Percentiles rank a stretch among this genome's conserved stretches.
Evolutionary conservation across 2,113 vertebrate genomes (phyloP).

Genomic region (Meleagris gallopavo): DNA sequence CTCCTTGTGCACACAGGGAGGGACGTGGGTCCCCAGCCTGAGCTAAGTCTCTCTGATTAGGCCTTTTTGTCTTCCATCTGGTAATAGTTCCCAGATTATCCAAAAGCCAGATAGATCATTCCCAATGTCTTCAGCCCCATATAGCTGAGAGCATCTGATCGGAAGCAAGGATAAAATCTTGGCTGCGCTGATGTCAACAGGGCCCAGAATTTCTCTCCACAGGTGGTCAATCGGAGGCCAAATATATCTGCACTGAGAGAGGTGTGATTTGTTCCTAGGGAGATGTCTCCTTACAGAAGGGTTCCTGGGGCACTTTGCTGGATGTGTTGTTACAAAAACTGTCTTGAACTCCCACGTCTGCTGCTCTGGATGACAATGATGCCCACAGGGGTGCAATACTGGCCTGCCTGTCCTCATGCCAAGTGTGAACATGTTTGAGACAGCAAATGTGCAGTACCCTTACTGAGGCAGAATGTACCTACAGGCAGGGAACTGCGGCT

Average conservation of each 20-base stretch:
- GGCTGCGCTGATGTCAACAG: neutral
- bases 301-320: neutral
- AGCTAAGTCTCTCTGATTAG: neutral
- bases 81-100: neutral
- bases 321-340: neutral
- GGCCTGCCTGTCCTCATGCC: neutral
- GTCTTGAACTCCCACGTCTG: rapidly evolving
- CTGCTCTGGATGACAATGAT: neutral
- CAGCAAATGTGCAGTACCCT: neutral
- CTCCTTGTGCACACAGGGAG: neutral
- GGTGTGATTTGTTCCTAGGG: neutral
- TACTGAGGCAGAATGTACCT: neutral
- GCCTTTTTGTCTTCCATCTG: neutral
- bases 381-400: rapidly evolving
- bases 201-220: neutral
- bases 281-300: neutral
- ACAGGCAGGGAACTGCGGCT: neutral
- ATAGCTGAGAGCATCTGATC: constrained; percentile 5
- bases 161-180: neutral
- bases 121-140: neutral
- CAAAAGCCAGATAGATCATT: neutral
- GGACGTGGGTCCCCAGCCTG: neutral
- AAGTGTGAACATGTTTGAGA: neutral
- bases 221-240: rapidly evolving
- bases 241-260: rapidly evolving